Conservation (phyloP, 2,797 vertebrate genomes). For the Eidolon dupreanum region DNA sequence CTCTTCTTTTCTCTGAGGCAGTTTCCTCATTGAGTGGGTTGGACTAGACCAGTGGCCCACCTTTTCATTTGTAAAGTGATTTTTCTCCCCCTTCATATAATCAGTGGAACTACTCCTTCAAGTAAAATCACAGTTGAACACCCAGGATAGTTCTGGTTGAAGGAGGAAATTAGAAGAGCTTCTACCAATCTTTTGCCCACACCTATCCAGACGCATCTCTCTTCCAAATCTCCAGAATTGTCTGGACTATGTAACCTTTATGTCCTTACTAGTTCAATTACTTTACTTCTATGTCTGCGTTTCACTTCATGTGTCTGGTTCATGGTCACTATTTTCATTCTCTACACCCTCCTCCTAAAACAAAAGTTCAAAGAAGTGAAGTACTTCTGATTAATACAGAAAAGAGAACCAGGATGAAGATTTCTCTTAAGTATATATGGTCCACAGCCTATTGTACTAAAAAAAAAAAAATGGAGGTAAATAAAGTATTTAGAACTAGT, state of each 20-base stretch:
- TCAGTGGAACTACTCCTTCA: not conserved
- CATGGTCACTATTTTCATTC: not conserved
- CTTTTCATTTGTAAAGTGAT: not conserved
- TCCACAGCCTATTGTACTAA: not conserved
- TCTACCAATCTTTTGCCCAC: not conserved
- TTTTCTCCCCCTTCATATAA: not conserved
- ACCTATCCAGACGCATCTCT: not conserved
- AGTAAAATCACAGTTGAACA: not conserved
- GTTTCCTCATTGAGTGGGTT: not conserved
- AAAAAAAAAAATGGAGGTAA: not conserved
- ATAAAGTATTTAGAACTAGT: not conserved
- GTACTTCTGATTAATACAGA: not conserved
- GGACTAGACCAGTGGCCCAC: not conserved
- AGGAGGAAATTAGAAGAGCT: not conserved
- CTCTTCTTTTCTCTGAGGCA: not conserved
- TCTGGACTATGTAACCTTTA: not conserved
- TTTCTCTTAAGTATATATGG: not conserved
- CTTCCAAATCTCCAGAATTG: not conserved
- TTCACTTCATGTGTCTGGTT: not conserved
- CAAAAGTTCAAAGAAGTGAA: not conserved
- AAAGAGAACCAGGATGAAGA: not conserved
- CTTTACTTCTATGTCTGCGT: not conserved
- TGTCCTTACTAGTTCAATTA: not conserved
- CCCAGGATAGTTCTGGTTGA: not conserved
- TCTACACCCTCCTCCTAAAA: not conserved